Percentiles rank a stretch among this genome's conserved stretches.
Evolutionary conservation across 2,113 vertebrate species (phyloP).

Genomic region (Cyanoderma ruficeps): DNA sequence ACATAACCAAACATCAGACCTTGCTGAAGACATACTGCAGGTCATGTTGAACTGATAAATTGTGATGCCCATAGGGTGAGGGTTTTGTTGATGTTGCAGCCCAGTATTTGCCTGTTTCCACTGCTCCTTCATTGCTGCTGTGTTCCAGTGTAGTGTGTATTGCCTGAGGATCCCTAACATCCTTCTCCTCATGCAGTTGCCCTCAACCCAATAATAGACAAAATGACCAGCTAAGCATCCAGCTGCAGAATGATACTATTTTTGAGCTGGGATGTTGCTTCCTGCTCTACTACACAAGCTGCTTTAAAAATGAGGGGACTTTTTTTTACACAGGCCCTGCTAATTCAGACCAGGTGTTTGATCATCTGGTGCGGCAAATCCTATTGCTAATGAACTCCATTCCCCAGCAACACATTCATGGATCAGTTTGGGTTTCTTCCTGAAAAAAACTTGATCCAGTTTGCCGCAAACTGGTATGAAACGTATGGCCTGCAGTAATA

Average conservation of each 20-base stretch:
- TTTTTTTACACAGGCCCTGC: neutral
- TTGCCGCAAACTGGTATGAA: neutral
- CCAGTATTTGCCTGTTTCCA: neutral
- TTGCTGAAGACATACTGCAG: neutral
- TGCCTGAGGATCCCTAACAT: neutral
- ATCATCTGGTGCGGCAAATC: neutral
- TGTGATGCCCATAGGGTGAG: neutral
- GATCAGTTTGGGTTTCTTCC: neutral
- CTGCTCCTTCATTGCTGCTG: neutral
- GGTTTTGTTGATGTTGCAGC: neutral
- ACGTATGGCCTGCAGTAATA: neutral
- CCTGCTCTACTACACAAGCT: neutral
- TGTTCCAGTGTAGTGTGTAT: neutral
- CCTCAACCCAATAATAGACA: neutral
- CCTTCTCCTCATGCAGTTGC: neutral
- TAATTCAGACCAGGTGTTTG: neutral
- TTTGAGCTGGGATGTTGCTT: neutral
- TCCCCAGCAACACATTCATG: neutral
- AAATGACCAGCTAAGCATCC: neutral
- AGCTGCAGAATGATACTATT: neutral
- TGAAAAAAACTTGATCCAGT: neutral
- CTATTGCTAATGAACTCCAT: neutral
- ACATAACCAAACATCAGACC: neutral
- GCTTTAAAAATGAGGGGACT: neutral
- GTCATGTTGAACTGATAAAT: neutral